Percentiles rank a stretch among this genome's conserved stretches.
phyloP scores from a whole-genome alignment of 92 coral and sea anemone species.

The Meandrina meandrites region DNA sequence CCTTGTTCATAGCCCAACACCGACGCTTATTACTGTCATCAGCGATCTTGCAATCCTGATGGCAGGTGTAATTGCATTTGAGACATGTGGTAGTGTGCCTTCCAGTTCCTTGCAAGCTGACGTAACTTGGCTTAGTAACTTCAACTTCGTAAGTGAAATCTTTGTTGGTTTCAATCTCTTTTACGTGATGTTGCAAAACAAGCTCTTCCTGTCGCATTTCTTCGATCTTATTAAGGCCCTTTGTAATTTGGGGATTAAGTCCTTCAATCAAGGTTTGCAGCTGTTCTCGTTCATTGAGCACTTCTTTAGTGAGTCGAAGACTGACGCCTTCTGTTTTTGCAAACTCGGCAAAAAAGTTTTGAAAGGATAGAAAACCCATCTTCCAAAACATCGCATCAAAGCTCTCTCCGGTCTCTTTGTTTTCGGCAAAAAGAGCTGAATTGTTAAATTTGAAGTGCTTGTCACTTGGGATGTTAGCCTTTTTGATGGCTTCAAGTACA shows the following conservation, averaged over 20 bases:
- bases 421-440: constrained; percentile 46
- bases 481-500: constrained; percentile 36
- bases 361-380: constrained; percentile 41
- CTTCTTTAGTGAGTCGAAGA: constrained; percentile 46
- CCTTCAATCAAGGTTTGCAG: constrained; percentile 38
- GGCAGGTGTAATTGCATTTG: background rate
- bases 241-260: constrained; percentile 29
- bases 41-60: background rate
- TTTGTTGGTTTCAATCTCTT: constrained; percentile 48
- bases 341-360: constrained; percentile 28
- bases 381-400: constrained; percentile 57
- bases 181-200: constrained; percentile 36
- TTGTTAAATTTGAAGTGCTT: constrained; percentile 50
- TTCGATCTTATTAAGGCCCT: constrained; percentile 43
- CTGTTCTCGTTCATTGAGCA: constrained; percentile 36
- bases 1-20: background rate
- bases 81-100: background rate
- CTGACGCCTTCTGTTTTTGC: constrained; percentile 21
- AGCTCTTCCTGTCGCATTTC: constrained; percentile 48
- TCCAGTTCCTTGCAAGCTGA: background rate
- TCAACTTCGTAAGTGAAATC: constrained; percentile 37
- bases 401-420: background rate
- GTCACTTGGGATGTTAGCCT: constrained; percentile 16
- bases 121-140: background rate
- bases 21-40: background rate